Base-by-base conservation (phyloP, 1,140 invertebrate genomes). In the Acromyrmex echinatior region DNA sequence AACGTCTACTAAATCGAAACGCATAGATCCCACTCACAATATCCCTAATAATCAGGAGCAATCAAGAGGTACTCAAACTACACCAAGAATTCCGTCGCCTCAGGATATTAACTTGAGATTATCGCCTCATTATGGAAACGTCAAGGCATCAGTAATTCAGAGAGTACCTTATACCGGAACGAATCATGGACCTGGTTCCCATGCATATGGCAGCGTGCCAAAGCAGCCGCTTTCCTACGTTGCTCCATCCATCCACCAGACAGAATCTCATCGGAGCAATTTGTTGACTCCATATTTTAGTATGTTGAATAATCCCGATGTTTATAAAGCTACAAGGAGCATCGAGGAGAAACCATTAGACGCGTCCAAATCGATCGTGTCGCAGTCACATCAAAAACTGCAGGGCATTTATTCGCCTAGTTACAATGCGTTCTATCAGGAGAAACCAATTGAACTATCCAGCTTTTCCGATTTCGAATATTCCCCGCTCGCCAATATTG, bases 391-490 rank as follows among this genome's bases (percentile, higher is more conserved):
- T 1, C 39, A 62, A 5, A 84, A 84, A 18, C 4, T 84, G n/a
- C 70, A 84, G 21, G 56, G 39, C 12, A 28, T 45, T 14, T 84
- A 84, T 28, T 84, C 45, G 25, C 70, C 80, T 10, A 18, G 3
- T 31, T 70, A 80, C 56, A 76, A 84, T 51, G 56, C 70, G 3
- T 84, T 84, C 12, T 25, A 74, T 25, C 70, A 74, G 28, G 4
- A 63, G 9, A 84, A 76, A 7, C n/a, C 80, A 28, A 84, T 84
- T 7, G 80, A 76, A 49, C 18, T 84, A 14, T 21, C 80, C 12
- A 18, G 56, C 6, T 82, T 82, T n/a, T 60, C 80, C 18, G n/a
- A 84, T 14, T 84, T 84, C 18, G 70, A 76, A 14, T 84, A 63
- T 63, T 68, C 80, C 1, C 51, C 80, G 25, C 74, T 49, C 28